phyloP scores from a whole-genome alignment of 2,113 vertebrate species.

The Microtus richardsoni region DNA sequence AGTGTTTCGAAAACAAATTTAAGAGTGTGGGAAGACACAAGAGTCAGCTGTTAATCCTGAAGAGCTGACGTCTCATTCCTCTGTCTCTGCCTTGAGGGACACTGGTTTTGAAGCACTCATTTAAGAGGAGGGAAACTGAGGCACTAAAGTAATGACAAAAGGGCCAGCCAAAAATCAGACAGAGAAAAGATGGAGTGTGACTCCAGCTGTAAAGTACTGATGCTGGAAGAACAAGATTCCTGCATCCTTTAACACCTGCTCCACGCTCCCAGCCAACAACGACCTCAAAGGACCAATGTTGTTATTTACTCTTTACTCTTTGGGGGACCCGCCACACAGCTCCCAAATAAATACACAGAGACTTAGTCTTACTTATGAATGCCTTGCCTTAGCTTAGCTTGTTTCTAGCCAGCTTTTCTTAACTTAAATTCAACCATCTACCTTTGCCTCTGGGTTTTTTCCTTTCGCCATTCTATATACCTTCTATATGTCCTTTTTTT shows the following conservation, averaged over 20 bases:
- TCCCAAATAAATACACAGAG: neutral
- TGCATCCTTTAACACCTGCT: neutral
- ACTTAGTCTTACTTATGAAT: neutral
- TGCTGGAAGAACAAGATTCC: neutral
- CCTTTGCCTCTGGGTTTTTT: neutral
- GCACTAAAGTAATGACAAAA: neutral
- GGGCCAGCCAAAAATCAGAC: neutral
- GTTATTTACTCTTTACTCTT: neutral
- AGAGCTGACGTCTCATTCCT: slow-evolving; percentile 55
- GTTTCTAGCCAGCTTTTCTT: neutral
- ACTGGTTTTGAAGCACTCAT: slow-evolving; percentile 39
- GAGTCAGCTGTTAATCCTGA: slow-evolving; percentile 6
- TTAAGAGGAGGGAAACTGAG: slow-evolving; percentile 63
- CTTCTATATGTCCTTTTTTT: neutral
- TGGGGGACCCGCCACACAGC: neutral
- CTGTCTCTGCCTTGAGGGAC: slow-evolving; percentile 22
- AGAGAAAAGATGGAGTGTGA: neutral
- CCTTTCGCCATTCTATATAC: neutral
- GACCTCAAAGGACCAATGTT: neutral
- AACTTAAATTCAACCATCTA: neutral
- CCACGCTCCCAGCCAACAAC: neutral
- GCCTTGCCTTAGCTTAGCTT: neutral
- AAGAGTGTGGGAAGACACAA: slow-evolving; percentile 48
- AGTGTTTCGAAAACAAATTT: slow-evolving; percentile 67
- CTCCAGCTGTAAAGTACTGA: neutral